Evolutionary conservation across 2,888 invertebrate species (phyloP), one percentile per base, ranked within the genome.

Genomic region (Drosophila vallismaia): DNA sequence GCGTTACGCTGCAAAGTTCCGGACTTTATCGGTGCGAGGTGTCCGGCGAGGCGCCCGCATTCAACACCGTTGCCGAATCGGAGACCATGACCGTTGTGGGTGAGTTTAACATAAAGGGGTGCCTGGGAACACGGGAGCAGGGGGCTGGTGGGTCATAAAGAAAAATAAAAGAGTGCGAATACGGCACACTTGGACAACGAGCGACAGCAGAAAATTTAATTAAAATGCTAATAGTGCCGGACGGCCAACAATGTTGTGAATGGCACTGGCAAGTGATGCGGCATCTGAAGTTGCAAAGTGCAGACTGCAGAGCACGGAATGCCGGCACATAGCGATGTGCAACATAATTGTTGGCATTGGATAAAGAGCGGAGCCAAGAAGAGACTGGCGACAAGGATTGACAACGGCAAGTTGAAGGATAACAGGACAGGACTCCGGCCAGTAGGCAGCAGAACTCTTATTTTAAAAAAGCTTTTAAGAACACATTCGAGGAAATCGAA

Each of bases 21-120:
- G 96, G 96, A 31, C 92, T 95, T 52, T 96, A 95, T 91, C 93
- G 95, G 74, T 96, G 95, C 90, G 96, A 96, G 90, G 95, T 96
- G 66, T 95, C 95, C 12, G 96, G 95, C 10, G 95, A 96, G 90
- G 93, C 95, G 63, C 95, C 96, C 10, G 94, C 95, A 69, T 96
- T 96, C 91, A 95, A 94, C 78, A 95, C 95, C 9, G 95, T 95
- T 56, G 94, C 94, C 36, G 94, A 95, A 89, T 94, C 95, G 88
- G 93, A 94, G 44, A 95, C 95, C 88, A 95, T 95, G 95, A 92
- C 93, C 74, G 95, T 95, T 81, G 94, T 95, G 74, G 95, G 95
- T 95, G 92, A 93, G 94, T 92, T 75, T 60, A 69, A 62, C 46
- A 36, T 68, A 71, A 54, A 54, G 42, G 8, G 36, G n/a, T 6